A percentile compares a stretch with the other conserved stretches of the same genome.
Conservation (phyloP, 2,888 invertebrate genomes). For the Heliconius aoede region DNA sequence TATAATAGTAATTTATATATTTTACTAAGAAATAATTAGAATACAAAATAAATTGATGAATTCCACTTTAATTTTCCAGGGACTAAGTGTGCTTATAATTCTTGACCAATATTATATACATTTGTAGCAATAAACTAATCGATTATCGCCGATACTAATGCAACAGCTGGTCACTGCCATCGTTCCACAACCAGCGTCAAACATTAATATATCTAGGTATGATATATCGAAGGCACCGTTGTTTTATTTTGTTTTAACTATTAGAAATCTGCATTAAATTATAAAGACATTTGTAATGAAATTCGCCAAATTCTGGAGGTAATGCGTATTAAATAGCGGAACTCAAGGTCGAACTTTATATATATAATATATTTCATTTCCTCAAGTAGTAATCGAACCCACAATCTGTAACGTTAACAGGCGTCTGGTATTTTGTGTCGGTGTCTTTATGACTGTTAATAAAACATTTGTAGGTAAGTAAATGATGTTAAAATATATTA, state of each 20-base stretch:
- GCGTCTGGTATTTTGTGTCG: too few species aligned
- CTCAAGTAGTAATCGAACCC: too few species aligned
- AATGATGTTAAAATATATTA: too few species aligned
- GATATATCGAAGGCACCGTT: slow-evolving; percentile 68
- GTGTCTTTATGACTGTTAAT: too few species aligned
- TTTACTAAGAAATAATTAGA: not conserved
- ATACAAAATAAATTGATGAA: not conserved
- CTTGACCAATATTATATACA: slow-evolving; percentile 29
- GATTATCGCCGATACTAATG: slow-evolving; percentile 45
- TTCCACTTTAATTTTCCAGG: slow-evolving; percentile 20
- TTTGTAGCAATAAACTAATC: slow-evolving; percentile 36
- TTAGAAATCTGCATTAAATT: not conserved
- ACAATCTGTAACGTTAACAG: too few species aligned
- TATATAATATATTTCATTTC: too few species aligned
- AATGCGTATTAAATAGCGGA: too few species aligned
- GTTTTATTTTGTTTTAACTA: slow-evolving; percentile 58
- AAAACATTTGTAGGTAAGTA: too few species aligned
- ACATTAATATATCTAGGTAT: slow-evolving; percentile 53
- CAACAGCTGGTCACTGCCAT: slow-evolving; percentile 44
- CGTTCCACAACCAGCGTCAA: slow-evolving; percentile 43
- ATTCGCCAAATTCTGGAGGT: too few species aligned
- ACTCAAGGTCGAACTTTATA: too few species aligned
- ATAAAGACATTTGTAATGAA: not conserved
- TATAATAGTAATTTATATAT: not conserved
- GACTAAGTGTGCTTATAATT: slow-evolving; percentile 25